These are phyloP conservation scores for Phenganax subtilis DNA, from an alignment of 92 coral and sea anemone genomes.

Conservation along the genomic window DNA sequence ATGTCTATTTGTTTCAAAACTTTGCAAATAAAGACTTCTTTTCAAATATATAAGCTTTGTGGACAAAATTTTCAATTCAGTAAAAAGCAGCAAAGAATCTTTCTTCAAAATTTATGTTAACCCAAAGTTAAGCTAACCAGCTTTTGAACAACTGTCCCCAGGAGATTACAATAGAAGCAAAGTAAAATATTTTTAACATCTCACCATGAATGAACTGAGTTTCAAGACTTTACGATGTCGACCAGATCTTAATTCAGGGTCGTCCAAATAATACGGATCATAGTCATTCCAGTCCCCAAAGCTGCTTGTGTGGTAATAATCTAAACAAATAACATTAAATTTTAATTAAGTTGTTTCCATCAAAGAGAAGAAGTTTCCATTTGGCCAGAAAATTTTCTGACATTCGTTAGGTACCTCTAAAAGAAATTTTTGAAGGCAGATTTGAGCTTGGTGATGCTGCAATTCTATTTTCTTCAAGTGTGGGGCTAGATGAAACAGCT, in stretches of 20 bases:
- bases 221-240: constrained; percentile 88
- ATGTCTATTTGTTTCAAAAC: too few relatives aligned
- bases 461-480: constrained; percentile 12
- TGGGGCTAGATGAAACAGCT: neutral
- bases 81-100: too few relatives aligned
- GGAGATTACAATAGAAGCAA: neutral
- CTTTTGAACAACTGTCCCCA: neutral
- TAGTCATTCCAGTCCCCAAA: constrained; percentile 39
- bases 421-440: constrained; percentile 2
- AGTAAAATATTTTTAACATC: neutral
- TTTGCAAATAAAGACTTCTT: too few relatives aligned
- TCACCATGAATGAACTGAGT: constrained; percentile 85
- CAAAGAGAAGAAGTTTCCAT: neutral
- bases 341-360: neutral
- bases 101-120: too few relatives aligned
- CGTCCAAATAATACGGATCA: constrained; percentile 79
- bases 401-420: neutral
- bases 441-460: constrained; percentile 5
- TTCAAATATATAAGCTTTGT: too few relatives aligned
- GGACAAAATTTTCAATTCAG: too few relatives aligned
- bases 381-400: neutral
- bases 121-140: too few relatives aligned
- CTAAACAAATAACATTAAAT: neutral
- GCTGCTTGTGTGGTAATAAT: neutral
- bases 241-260: constrained; percentile 92